Percentiles rank a stretch among this genome's conserved stretches.
These are phyloP conservation scores for Andrena minutula DNA, from an alignment of 2,888 invertebrate species.

Conservation along the genomic window DNA sequence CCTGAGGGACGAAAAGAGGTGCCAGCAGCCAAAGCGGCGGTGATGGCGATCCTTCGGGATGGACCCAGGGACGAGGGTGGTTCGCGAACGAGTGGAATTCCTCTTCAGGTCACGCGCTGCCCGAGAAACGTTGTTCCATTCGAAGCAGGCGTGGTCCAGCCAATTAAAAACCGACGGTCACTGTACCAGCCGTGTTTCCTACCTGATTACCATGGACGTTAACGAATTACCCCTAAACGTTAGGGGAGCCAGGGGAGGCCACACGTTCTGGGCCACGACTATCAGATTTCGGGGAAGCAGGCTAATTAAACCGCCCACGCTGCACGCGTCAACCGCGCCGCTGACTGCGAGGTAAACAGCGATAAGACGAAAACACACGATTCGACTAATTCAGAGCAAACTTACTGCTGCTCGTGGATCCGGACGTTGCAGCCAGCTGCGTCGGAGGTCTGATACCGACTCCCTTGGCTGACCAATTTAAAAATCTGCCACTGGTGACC, in stretches of 20 bases:
- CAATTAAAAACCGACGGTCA: slow-evolving; percentile 52
- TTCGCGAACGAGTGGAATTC: slow-evolving; percentile 46
- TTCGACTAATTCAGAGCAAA: not conserved
- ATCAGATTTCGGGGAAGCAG: slow-evolving; percentile 13
- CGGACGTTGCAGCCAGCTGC: no score
- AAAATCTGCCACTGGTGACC: no score
- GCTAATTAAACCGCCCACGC: slow-evolving; percentile 36
- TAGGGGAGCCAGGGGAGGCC: not conserved
- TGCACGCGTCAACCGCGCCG: not conserved
- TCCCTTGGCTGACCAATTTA: no score
- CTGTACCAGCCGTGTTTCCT: not conserved
- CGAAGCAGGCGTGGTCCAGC: not conserved
- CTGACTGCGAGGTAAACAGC: not conserved
- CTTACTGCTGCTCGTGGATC: not conserved
- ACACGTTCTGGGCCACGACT: slow-evolving; percentile 1
- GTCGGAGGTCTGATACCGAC: no score
- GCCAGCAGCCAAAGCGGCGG: slow-evolving; percentile 36
- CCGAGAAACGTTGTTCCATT: not conserved
- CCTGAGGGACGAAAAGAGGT: slow-evolving; percentile 68
- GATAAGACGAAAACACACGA: not conserved
- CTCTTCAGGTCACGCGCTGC: slow-evolving; percentile 29
- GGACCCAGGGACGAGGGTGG: slow-evolving; percentile 61
- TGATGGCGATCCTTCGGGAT: slow-evolving; percentile 49
- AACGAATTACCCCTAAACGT: slow-evolving; percentile 16
- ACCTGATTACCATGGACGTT: slow-evolving; percentile 49